Conservation (phyloP, 2,113 vertebrate genomes). For the Theristicus caerulescens region DNA sequence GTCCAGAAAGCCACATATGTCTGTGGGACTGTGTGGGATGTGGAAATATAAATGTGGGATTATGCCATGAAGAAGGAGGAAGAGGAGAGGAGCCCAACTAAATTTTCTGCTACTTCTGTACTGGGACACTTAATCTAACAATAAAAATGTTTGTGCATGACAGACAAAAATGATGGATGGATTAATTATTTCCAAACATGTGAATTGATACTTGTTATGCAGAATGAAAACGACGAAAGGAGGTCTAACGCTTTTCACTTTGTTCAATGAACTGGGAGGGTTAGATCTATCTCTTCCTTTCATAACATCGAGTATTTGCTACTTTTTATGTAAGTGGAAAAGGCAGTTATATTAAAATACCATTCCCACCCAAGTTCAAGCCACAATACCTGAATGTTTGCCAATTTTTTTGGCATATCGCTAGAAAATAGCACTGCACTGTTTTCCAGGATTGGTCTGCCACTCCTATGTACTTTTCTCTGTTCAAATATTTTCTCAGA, state of each 20-base stretch:
- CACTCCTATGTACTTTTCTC: conserved; percentile 62
- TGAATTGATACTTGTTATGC: not conserved
- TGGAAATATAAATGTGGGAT: not conserved
- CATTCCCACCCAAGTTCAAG: conserved; percentile 54
- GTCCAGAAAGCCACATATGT: not conserved
- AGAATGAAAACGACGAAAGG: not conserved
- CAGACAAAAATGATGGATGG: conserved; percentile 5
- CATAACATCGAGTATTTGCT: not conserved
- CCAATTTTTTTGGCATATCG: not conserved
- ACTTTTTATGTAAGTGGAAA: conserved; percentile 20
- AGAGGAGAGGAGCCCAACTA: not conserved
- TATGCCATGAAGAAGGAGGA: not conserved
- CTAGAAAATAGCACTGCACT: conserved; percentile 38
- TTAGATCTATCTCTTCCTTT: not conserved
- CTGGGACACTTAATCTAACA: not conserved
- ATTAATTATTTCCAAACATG: not conserved
- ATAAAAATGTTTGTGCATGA: conserved; percentile 8
- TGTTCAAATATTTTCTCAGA: conserved; percentile 61
- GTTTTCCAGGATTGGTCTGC: conserved; percentile 48
- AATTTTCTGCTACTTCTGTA: not conserved
- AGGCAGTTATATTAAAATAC: not conserved
- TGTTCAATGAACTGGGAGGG: not conserved
- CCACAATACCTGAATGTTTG: conserved; percentile 26
- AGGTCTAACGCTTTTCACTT: not conserved
- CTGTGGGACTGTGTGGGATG: not conserved